Evolutionary conservation across 92 coral and sea anemone species (phyloP).

Genomic region (Paragorgia papillata): DNA sequence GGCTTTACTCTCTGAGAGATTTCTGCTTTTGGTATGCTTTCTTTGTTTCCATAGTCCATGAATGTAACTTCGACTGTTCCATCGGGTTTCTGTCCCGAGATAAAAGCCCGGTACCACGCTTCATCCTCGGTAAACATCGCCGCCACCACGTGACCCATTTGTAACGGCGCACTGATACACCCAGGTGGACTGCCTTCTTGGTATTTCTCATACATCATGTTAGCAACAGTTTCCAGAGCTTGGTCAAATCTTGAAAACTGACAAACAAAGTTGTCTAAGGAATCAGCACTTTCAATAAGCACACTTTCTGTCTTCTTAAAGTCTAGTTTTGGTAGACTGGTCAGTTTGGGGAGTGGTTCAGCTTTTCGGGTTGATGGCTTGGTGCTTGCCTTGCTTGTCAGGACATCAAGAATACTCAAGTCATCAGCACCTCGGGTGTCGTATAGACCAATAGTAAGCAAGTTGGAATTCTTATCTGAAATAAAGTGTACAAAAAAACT

Average conservation of each 20-base stretch:
- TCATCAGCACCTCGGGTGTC: conserved; percentile 27
- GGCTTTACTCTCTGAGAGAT: background rate
- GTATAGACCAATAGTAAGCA: conserved; percentile 7
- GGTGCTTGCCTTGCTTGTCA: background rate
- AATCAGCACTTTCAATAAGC: conserved; percentile 33
- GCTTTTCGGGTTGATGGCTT: background rate
- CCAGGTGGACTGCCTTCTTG: conserved; percentile 2
- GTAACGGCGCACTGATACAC: background rate
- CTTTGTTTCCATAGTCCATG: conserved; percentile 89
- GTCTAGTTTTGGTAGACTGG: conserved; percentile 17
- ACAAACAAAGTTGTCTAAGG: conserved; percentile 34
- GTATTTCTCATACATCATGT: conserved; percentile 34
- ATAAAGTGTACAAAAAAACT: background rate
- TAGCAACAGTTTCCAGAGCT: conserved; percentile 9
- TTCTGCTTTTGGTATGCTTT: conserved; percentile 44
- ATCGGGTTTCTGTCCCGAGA: conserved; percentile 40
- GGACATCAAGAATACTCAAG: conserved; percentile 8
- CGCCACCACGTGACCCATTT: conserved; percentile 27
- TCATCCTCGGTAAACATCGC: conserved; percentile 72
- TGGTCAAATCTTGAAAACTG: conserved; percentile 19
- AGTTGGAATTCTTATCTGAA: conserved; percentile 10
- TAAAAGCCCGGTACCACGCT: conserved; percentile 74
- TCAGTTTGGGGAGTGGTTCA: conserved; percentile 9
- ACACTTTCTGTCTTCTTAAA: conserved; percentile 22
- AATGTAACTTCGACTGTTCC: conserved; percentile 63